Base-by-base conservation (phyloP, 64 coral and sea anemone genomes). In the Montipora sp. region DNA sequence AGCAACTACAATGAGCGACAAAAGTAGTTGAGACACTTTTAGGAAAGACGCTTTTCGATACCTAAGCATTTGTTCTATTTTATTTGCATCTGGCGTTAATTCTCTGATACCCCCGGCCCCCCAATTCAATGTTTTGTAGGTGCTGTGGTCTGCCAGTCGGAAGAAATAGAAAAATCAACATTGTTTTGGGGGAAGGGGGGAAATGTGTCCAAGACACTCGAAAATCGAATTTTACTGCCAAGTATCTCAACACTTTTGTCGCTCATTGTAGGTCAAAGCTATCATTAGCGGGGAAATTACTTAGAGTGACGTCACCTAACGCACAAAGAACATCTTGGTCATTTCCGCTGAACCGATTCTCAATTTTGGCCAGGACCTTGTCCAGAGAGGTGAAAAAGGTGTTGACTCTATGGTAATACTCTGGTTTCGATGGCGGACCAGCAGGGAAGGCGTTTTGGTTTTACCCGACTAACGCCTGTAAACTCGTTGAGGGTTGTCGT, bases 401-500 rank as follows among this genome's bases (percentile, higher is more conserved):
- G 73, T 75, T 75, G n/a, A 75, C 73, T 24, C 73, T 21, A 75
- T 75, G 27, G 21, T 75, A 75, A 27, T 75, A 2, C 73, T 75
- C 1, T 75, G 36, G 73, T 75, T 75, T 75, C 21, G 73, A 44
- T 75, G 73, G 73, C 20, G 27, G 20, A 75, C n/a, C 73, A 21
- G 73, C 73, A 24, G 73, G 1, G 4, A 0, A 0, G 73, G 3
- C 73, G 27, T 75, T 75, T 75, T 75, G 73, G 21, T 21, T 75
- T 75, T 75, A 2, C 20, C 73, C 73, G 22, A 75, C 36, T 47
- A 75, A 47, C 73, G 73, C 18, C 8, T 27, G 73, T 19, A 36
- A 36, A 36, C 36, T 1, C 36, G 36, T 36, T 36, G 36, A 36
- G 36, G 36, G 36, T 36, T 36, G 27, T 75, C 22, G 73, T 75